Evolutionary conservation across 2,797 vertebrate species (phyloP).

Genomic region (Galago senegalensis): DNA sequence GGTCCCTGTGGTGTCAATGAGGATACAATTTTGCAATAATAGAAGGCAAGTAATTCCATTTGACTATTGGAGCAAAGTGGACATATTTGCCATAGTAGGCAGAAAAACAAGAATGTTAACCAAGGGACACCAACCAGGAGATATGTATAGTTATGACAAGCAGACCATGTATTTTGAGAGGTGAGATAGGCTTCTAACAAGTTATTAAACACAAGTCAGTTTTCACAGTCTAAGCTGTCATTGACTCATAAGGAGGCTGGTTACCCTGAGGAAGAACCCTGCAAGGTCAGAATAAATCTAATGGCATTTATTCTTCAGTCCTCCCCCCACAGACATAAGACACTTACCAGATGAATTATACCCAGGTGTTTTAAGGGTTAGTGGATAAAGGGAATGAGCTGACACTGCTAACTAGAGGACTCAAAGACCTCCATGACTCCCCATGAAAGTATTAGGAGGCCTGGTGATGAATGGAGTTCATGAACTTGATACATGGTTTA

Average conservation of each 20-base stretch:
- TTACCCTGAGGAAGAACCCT: not conserved
- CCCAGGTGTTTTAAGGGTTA: not conserved
- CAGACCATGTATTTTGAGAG: not conserved
- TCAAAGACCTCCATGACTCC: not conserved
- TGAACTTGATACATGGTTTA: not conserved
- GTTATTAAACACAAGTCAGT: not conserved
- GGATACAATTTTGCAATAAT: not conserved
- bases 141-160: not conserved
- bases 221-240: not conserved
- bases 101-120: not conserved
- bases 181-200: not conserved
- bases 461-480: not conserved
- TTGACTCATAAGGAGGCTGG: not conserved
- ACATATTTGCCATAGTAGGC: not conserved
- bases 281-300: not conserved
- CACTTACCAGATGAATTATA: not conserved
- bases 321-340: not conserved
- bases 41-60: not conserved
- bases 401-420: not conserved
- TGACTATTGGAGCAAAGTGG: not conserved
- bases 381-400: not conserved
- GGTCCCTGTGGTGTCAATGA: not conserved
- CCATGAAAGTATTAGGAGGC: no score
- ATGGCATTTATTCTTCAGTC: not conserved
- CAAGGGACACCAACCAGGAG: not conserved